A percentile compares a stretch with the other conserved stretches of the same genome.
phyloP scores from a whole-genome alignment of 92 coral and sea anemone genomes.

The Palythoa heliodiscus region DNA sequence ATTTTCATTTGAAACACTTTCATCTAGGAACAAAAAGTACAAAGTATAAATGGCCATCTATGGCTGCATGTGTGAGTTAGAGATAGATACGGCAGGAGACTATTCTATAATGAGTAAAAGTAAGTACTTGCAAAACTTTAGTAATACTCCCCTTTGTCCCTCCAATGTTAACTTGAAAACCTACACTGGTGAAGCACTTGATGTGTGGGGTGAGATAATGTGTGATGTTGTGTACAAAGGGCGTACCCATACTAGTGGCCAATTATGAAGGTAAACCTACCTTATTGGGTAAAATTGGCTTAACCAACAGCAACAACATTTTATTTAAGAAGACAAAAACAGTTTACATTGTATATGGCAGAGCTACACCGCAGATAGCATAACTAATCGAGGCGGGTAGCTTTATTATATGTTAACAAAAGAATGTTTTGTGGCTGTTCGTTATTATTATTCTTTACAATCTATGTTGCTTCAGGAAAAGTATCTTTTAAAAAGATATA shows the following conservation, averaged over 20 bases:
- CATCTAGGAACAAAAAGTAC: slow-evolving; percentile 24
- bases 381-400: too few species aligned
- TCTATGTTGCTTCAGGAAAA: too few species aligned
- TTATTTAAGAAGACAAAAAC: too few species aligned
- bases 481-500: too few species aligned
- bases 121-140: slow-evolving; percentile 49
- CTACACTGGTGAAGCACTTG: slow-evolving; percentile 52
- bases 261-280: slow-evolving; percentile 48
- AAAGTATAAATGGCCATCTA: slow-evolving; percentile 20
- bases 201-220: slow-evolving; percentile 55
- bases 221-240: slow-evolving; percentile 49
- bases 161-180: slow-evolving; percentile 43
- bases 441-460: too few species aligned
- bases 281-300: slow-evolving; percentile 49
- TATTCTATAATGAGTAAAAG: slow-evolving; percentile 60
- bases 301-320: too few species aligned
- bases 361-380: too few species aligned
- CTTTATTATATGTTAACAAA: too few species aligned
- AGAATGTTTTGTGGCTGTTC: too few species aligned
- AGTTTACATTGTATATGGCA: too few species aligned
- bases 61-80: slow-evolving; percentile 51
- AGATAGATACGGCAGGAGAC: slow-evolving; percentile 63
- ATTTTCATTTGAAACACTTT: too few species aligned
- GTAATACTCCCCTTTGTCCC: slow-evolving; percentile 44
- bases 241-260: too few species aligned